Percentiles rank a stretch among this genome's conserved stretches.
These are phyloP conservation scores for Herminia tarsipennalis DNA, from an alignment of 2,888 invertebrate species.

Conservation along the genomic window DNA sequence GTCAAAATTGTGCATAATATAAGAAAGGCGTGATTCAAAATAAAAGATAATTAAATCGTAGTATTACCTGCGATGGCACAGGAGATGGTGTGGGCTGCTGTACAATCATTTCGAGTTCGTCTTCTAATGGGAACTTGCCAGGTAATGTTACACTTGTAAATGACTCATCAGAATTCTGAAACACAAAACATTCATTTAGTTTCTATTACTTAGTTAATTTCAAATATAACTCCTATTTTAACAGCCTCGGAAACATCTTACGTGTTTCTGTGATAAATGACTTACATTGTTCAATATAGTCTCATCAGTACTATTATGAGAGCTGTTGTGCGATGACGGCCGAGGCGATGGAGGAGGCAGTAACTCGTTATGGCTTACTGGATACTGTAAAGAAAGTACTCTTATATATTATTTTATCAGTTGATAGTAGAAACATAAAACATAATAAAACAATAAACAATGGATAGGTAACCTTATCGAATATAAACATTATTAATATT, in stretches of 20 bases:
- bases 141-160: constrained; percentile 79
- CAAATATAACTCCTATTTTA: too few species aligned
- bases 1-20: too few species aligned
- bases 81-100: constrained; percentile 72
- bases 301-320: constrained; percentile 59
- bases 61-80: constrained; percentile 73
- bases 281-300: constrained; percentile 67
- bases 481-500: constrained; percentile 6
- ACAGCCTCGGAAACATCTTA: too few species aligned
- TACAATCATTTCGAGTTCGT: constrained; percentile 70
- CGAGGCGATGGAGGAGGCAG: constrained; percentile 78
- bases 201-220: not conserved
- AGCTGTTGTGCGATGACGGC: constrained; percentile 76
- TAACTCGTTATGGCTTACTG: constrained; percentile 70
- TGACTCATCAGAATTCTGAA: constrained; percentile 75
- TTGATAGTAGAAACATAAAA: too few species aligned
- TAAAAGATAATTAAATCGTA: not conserved
- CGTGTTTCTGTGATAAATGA: not conserved
- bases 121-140: constrained; percentile 80
- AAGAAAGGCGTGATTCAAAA: not conserved
- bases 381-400: constrained; percentile 50
- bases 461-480: too few species aligned
- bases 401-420: not conserved
- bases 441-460: too few species aligned
- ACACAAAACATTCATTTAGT: constrained; percentile 9